These are phyloP conservation scores for Leucozona laternaria DNA, from an alignment of 2,888 invertebrate species.

Conservation along the genomic window DNA sequence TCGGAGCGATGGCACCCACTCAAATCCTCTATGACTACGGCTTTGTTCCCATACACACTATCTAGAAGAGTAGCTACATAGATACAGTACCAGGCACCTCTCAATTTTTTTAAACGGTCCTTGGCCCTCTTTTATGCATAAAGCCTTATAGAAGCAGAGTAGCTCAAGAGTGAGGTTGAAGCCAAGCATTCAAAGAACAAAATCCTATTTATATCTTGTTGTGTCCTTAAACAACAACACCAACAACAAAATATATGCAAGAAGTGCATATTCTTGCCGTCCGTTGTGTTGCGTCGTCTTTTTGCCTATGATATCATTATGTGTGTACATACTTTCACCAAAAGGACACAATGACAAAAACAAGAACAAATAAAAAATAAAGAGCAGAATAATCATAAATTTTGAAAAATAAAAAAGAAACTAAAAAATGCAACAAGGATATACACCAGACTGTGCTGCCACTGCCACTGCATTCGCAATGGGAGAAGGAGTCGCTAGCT, in stretches of 20 bases:
- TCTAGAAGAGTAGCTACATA: background rate
- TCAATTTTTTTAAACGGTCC: conserved; percentile 50
- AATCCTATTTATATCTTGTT: conserved; percentile 63
- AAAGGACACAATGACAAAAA: conserved; percentile 25
- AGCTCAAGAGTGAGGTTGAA: conserved; percentile 35
- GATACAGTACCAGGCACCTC: conserved; percentile 34
- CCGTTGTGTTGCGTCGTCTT: conserved; percentile 12
- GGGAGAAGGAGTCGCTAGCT: conserved; percentile 14
- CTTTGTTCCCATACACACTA: background rate
- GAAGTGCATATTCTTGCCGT: conserved; percentile 51
- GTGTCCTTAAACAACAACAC: conserved; percentile 40
- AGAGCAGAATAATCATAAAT: conserved; percentile 71
- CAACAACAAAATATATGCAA: conserved; percentile 24
- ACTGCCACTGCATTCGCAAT: conserved; percentile 29
- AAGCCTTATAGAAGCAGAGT: background rate
- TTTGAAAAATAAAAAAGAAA: conserved; percentile 26
- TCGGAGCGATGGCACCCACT: background rate
- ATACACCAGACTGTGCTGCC: conserved; percentile 37
- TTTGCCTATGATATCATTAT: conserved; percentile 65
- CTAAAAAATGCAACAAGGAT: conserved; percentile 70
- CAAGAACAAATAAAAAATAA: conserved; percentile 35
- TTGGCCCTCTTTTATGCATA: conserved; percentile 22
- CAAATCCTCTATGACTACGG: background rate
- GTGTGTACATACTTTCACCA: conserved; percentile 34
- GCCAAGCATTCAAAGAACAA: conserved; percentile 57